Evolutionary conservation across 2,888 invertebrate species (phyloP).

Genomic region (Onthophagus sagittarius): DNA sequence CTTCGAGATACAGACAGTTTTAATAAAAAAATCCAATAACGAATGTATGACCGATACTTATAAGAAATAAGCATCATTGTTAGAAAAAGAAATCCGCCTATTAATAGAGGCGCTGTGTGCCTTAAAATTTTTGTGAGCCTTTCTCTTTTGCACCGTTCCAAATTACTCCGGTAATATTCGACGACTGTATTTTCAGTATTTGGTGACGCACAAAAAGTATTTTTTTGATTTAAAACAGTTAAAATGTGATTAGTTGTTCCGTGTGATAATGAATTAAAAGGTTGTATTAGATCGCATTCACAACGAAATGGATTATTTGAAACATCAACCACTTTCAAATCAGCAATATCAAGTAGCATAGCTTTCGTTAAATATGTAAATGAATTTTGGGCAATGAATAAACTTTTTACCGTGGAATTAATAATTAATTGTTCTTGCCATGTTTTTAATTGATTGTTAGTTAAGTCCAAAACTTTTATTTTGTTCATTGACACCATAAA

Average conservation of each 20-base stretch:
- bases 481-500: slow-evolving; percentile 49
- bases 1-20: slow-evolving; percentile 50
- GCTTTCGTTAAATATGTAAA: slow-evolving; percentile 53
- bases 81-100: slow-evolving; percentile 17
- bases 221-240: slow-evolving; percentile 23
- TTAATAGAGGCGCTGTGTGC: slow-evolving; percentile 13
- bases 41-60: slow-evolving; percentile 44
- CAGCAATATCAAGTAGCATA: slow-evolving; percentile 56
- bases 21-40: slow-evolving; percentile 51
- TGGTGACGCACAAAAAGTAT: slow-evolving; percentile 31
- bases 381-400: slow-evolving; percentile 54
- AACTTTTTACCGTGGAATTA: slow-evolving; percentile 41
- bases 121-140: background rate
- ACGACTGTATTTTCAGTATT: slow-evolving; percentile 31
- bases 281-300: slow-evolving; percentile 52
- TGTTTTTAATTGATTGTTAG: slow-evolving; percentile 52
- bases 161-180: slow-evolving; percentile 27
- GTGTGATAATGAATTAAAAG: slow-evolving; percentile 31
- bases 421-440: slow-evolving; percentile 55
- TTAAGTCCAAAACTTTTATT: slow-evolving; percentile 52
- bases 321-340: slow-evolving; percentile 50
- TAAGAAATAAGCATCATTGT: slow-evolving; percentile 20
- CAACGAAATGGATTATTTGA: slow-evolving; percentile 56
- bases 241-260: background rate
- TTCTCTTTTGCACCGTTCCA: background rate